phyloP scores from a whole-genome alignment of 2,888 invertebrate species.

The Rhagophthalmus giganteus region DNA sequence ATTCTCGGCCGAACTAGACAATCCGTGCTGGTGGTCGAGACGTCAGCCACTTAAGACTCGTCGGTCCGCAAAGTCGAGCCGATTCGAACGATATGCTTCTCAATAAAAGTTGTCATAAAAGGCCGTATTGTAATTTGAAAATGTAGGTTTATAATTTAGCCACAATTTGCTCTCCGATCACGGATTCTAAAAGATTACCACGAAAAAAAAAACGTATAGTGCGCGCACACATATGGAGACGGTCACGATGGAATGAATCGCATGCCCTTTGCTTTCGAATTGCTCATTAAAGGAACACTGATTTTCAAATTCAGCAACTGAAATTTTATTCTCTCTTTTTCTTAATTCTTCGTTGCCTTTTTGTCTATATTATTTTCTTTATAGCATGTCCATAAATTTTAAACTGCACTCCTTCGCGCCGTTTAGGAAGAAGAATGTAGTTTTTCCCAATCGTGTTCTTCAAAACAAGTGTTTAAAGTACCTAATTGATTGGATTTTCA shows the following conservation, averaged over 20 bases:
- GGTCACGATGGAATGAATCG: constrained; percentile 7
- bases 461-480: constrained; percentile 20
- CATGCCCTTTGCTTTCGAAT: constrained; percentile 44
- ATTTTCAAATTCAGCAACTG: constrained; percentile 32
- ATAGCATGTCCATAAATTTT: constrained; percentile 35
- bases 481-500: constrained; percentile 20
- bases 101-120: constrained; percentile 30
- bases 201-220: constrained; percentile 33
- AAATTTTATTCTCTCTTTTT: constrained; percentile 26
- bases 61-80: constrained; percentile 15
- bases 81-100: constrained; percentile 35
- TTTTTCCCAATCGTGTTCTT: constrained; percentile 19
- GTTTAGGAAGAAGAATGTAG: constrained; percentile 23
- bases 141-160: constrained; percentile 35
- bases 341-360: constrained; percentile 18
- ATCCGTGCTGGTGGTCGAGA: constrained; percentile 50
- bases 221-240: constrained; percentile 27
- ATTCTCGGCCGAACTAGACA: constrained; percentile 48
- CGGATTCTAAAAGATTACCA: constrained; percentile 38
- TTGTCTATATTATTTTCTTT: constrained; percentile 26
- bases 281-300: constrained; percentile 42
- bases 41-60: constrained; percentile 20
- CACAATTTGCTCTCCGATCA: constrained; percentile 36
- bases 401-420: constrained; percentile 31
- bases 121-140: constrained; percentile 33